phyloP scores from a whole-genome alignment of 2,113 vertebrate genomes.

The Urocynchramus pylzowi region DNA sequence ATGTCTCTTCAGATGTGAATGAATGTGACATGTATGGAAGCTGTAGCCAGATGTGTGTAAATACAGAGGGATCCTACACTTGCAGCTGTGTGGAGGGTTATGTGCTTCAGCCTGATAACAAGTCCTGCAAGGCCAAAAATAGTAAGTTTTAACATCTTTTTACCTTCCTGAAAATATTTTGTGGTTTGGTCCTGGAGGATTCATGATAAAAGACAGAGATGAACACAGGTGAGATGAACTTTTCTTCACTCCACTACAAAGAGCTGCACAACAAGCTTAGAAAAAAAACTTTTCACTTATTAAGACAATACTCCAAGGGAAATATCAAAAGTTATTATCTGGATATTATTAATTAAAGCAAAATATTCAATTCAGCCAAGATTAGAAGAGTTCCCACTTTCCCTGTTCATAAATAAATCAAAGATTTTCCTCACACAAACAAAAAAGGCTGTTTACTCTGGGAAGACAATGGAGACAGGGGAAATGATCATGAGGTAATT shows the following conservation, averaged over 20 bases:
- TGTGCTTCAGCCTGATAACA: slow-evolving; percentile 86
- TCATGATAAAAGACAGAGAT: not conserved
- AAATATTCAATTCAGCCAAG: not conserved
- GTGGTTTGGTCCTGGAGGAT: not conserved
- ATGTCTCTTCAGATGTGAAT: slow-evolving; percentile 84
- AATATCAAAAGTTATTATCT: slow-evolving; percentile 27
- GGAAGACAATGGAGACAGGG: not conserved
- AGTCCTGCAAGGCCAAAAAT: slow-evolving; percentile 89
- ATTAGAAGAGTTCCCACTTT: not conserved
- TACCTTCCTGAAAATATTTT: not conserved
- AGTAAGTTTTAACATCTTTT: slow-evolving; percentile 76
- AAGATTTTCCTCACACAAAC: not conserved
- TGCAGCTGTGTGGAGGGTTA: slow-evolving; percentile 94
- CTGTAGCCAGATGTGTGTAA: slow-evolving; percentile 91
- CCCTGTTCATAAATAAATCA: slow-evolving; percentile 46
- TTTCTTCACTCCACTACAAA: not conserved
- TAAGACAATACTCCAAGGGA: not conserved
- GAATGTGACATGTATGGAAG: slow-evolving; percentile 88
- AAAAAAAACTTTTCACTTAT: not conserved
- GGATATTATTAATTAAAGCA: slow-evolving; percentile 32
- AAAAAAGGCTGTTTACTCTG: not conserved
- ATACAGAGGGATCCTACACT: slow-evolving; percentile 88
- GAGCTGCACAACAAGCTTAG: not conserved
- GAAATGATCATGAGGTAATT: slow-evolving; percentile 32
- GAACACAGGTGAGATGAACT: not conserved